These are phyloP conservation scores for Drosophila ambigua DNA, from an alignment of 1,140 invertebrate genomes.

Conservation along the genomic window DNA sequence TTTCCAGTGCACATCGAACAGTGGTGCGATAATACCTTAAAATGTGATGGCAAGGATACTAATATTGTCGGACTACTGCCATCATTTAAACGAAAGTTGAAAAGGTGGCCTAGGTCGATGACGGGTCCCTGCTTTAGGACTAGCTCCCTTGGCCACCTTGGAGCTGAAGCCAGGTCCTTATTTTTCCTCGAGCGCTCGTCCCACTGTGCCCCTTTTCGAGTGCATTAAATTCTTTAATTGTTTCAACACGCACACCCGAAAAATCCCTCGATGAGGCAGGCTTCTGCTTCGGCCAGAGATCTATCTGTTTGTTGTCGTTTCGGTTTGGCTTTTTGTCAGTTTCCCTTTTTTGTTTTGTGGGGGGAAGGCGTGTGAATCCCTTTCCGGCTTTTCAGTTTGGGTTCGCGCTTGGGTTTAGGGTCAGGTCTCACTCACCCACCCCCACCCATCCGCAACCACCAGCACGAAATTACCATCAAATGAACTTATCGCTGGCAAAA, in stretches of 20 bases:
- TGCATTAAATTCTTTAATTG: constrained; percentile 71
- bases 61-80: too few species aligned
- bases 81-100: too few species aligned
- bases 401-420: constrained; percentile 12
- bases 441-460: constrained; percentile 20
- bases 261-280: constrained; percentile 22
- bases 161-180: too few species aligned
- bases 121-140: too few species aligned
- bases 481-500: constrained; percentile 77
- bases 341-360: constrained; percentile 25
- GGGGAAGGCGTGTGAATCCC: constrained; percentile 65
- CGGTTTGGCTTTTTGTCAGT: constrained; percentile 72
- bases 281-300: constrained; percentile 32
- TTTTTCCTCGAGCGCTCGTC: too few species aligned
- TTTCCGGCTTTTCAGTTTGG: constrained; percentile 18
- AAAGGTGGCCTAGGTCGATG: too few species aligned
- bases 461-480: constrained; percentile 73
- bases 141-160: too few species aligned
- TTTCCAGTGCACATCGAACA: neutral
- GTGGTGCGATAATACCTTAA: neutral
- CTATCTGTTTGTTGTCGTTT: constrained; percentile 63
- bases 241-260: constrained; percentile 74
- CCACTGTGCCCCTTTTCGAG: constrained; percentile 41
- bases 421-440: constrained; percentile 51
- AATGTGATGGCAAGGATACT: neutral